Evolutionary conservation across 2,888 invertebrate species (phyloP), one percentile per base, ranked within the genome.

Genomic region (Tholera decimalis): DNA sequence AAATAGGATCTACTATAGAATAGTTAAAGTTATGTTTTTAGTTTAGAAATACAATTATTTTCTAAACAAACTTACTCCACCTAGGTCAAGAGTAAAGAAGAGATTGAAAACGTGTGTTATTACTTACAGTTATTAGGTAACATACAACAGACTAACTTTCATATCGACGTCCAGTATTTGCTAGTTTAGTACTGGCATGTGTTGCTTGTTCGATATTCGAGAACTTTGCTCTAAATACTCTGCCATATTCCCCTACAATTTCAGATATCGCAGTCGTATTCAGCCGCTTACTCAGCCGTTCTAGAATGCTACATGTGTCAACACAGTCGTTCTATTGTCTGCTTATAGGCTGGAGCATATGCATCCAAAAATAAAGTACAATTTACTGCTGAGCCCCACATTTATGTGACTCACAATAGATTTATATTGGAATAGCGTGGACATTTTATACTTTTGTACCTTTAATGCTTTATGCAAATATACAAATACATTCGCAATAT

Each of bases 101-200:
- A 68, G 37, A 68, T 75, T 51, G 69, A 47, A 75, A 37, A 43
- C n/a, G 59, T 71, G 70, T 75, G 58, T 75, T 70, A 75, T 68
- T 76, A 76, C 39, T 70, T 76, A 46, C 62, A 55, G 60, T 41
- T 70, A 70, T 72, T 61, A 55, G 41, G 50, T 51, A 33, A 76
- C 41, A 60, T 41, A 49, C 39, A 60, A 50, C 60, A 50, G 54
- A 60, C 70, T 58, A 70, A 59, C 54, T 59, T 59, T 71, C 60
- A 70, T 55, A 60, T 69, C 30, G 33, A 53, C 47, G 53, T 69
- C 33, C 49, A 67, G 58, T 68, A 61, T 50, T 73, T 62, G 61
- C 67, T 37, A 47, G 46, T 61, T 15, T 56, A 60, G 61, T 53
- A 35, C 41, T 62, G 39, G 60, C 61, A 58, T 58, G 54, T 61